phyloP scores from a whole-genome alignment of 2,797 vertebrate genomes.

The Hemitrygon akajei region DNA sequence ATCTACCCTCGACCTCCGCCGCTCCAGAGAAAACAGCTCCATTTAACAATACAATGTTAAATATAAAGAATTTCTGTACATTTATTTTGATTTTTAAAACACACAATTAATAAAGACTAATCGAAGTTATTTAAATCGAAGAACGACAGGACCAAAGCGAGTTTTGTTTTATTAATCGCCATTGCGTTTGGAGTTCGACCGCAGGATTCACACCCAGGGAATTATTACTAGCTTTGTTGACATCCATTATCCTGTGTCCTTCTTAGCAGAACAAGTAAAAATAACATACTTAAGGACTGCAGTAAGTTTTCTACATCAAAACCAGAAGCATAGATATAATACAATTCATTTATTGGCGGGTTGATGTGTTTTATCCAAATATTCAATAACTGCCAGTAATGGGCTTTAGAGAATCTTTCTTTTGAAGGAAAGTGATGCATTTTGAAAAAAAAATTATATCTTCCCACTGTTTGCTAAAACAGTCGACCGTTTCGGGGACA shows the following conservation, averaged over 20 bases:
- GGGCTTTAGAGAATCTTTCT: neutral
- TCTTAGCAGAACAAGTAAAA: neutral
- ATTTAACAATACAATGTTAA: neutral
- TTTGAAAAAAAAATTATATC: neutral
- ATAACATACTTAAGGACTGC: neutral
- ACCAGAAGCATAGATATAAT: neutral
- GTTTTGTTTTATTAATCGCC: neutral
- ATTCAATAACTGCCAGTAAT: neutral
- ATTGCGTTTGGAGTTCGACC: neutral
- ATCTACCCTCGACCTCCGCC: too few relatives aligned
- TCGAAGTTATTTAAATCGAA: neutral
- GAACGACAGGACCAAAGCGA: neutral
- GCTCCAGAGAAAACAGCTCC: too few relatives aligned
- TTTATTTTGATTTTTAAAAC: neutral
- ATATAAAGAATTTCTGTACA: neutral
- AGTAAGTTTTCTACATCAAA: neutral
- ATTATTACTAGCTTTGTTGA: neutral
- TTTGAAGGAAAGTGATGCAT: neutral
- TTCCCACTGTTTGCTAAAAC: neutral
- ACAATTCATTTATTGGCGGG: neutral
- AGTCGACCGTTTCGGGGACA: neutral
- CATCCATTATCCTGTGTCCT: neutral
- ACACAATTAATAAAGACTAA: neutral
- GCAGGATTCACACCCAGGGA: neutral
- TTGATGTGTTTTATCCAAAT: neutral